Evolutionary conservation across 2,113 vertebrate species (phyloP), one percentile per base, ranked within the genome.

Genomic region (Labrus mixtus): DNA sequence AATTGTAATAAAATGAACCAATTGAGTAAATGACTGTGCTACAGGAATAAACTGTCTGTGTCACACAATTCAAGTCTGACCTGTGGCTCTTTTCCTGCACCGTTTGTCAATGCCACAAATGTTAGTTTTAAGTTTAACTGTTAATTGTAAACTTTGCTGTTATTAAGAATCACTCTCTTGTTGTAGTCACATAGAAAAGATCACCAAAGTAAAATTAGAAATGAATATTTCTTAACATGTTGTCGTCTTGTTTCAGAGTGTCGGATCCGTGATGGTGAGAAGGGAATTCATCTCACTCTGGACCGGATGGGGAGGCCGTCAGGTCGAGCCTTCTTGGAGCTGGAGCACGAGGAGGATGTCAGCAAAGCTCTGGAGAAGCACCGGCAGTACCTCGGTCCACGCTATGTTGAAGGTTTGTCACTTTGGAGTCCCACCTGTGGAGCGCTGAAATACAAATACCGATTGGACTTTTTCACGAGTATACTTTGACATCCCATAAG

Each of bases 361-460:
- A 79, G 89, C 71, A 98, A 95, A 73, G 98, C 98, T 25, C 87
- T 99, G 88, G 95, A 97, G 64, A 98, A 96, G 84, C 91, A 99
- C 93, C 90, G 94, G 48, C 93, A 96, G 81, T 99, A 98, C 69
- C 92, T 99, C 74, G 97, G 97, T 1, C 89, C 95, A 0, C 97
- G 97, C 25, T 99, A 98, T 0, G 93, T 99, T 12, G 96, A 99
- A 96, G 98, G 98, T 97, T 78, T 0, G 92, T 37, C 11, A 17
- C 43, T 77, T 68, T 43, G 2, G 13, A 7, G 25, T 7, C 4
- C 0, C 1, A 60, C 10, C 12, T 25, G 20, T 25, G n/a, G 33
- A 13, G 10, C 16, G 15, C 25, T 43, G 2, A 56, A 19, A 37
- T 10, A 15, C 43, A 75, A 5, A 51, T 4, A 20, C 60, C 13